phyloP scores from a whole-genome alignment of 1,140 invertebrate species.

The Potamilus streckersoni region DNA sequence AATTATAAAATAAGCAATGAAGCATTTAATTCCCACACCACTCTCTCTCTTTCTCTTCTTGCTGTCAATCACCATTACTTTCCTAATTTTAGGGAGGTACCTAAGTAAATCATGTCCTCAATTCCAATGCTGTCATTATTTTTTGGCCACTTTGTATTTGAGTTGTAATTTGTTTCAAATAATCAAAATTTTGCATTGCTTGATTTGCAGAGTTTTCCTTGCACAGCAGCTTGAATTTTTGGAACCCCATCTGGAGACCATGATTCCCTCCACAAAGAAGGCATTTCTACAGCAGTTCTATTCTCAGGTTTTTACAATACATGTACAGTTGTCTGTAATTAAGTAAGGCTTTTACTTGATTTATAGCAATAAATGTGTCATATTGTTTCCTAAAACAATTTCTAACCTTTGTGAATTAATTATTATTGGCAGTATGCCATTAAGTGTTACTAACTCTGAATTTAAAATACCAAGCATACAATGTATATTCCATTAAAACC shows the following conservation, averaged over 20 bases:
- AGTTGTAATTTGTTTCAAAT: background rate
- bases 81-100: background rate
- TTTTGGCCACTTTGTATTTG: background rate
- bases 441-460: too few relatives aligned
- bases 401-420: too few relatives aligned
- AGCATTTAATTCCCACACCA: too few relatives aligned
- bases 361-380: too few relatives aligned
- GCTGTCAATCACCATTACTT: background rate
- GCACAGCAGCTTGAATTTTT: slow-evolving; percentile 87
- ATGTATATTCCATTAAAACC: too few relatives aligned
- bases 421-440: too few relatives aligned
- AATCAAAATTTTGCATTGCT: background rate
- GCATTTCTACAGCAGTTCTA: slow-evolving; percentile 83
- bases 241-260: slow-evolving; percentile 79
- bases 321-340: too few relatives aligned
- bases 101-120: background rate
- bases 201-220: slow-evolving; percentile 78
- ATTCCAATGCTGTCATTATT: too few relatives aligned
- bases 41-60: background rate
- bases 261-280: slow-evolving; percentile 71
- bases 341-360: too few relatives aligned
- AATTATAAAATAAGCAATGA: too few relatives aligned
- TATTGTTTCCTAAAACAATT: too few relatives aligned
- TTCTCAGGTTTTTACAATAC: slow-evolving; percentile 59
- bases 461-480: too few relatives aligned